Base-by-base conservation (phyloP, 2,113 vertebrate species). In the Blennius ocellaris region DNA sequence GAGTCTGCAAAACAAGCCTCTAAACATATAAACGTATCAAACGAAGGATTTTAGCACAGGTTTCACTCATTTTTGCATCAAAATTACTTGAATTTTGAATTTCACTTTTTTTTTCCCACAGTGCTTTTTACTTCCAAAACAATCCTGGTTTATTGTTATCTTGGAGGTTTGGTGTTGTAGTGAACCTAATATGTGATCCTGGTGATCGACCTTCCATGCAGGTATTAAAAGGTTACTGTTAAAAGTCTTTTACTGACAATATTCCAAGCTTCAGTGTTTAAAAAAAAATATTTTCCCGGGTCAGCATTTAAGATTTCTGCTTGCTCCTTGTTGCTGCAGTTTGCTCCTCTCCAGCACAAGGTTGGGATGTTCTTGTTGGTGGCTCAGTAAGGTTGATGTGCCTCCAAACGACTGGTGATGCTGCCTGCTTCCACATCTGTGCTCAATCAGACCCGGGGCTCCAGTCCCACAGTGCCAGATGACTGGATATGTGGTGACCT, bases 391-490 rank as follows among this genome's bases (percentile, higher is more conserved):
- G 56, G 15, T 43, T 83, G 52, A 39, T 45, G 41, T 30, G 8
- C 17, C 11, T 89, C 69, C 49, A 14, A 50, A 75, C 69, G 80
- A 80, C 73, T 81, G 75, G 79, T 67, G 59, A 60, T 55, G 54
- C 64, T 58, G 65, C 41, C 3, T 67, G 69, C 52, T 72, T 76
- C 58, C 59, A 81, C 88, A 92, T 86, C 90, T 92, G 90, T 48
- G 57, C 84, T 68, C 41, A 53, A 89, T 91, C 81, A 92, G 65
- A 64, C 41, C 9, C 1, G 11, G 75, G 82, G 87, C 85, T 82
- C 49, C 51, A 7, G 37, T 66, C 82, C 81, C 59, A 53, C 69
- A 49, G 48, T 21, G 69, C 81, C 83, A 88, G 83, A 91, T 92
- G 89, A 90, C 83, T 81, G 70, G 30, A 70, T 30, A 78, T 83